Conservation (phyloP, 2,888 invertebrate genomes). For the Pandemis corylana region DNA sequence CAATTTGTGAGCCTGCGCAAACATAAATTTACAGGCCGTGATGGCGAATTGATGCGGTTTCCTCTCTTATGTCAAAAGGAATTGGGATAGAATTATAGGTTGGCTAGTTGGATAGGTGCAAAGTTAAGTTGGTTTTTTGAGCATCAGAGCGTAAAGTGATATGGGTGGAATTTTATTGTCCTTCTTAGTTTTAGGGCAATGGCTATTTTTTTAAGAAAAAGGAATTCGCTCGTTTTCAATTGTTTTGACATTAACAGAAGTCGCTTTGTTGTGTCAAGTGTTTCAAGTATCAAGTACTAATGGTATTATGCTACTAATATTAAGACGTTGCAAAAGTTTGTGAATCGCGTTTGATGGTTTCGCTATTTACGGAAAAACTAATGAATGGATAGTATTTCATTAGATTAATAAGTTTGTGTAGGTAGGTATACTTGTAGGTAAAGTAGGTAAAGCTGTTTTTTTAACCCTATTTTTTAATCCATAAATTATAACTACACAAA, state of each 20-base stretch:
- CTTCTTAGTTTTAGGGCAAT: conserved; percentile 28
- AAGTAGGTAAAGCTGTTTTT: too few relatives aligned
- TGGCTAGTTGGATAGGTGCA: neutral
- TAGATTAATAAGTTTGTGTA: too few relatives aligned
- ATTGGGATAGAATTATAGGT: conserved; percentile 15
- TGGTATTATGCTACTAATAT: too few relatives aligned
- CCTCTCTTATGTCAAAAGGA: conserved; percentile 6
- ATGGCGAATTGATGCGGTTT: conserved; percentile 3
- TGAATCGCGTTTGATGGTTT: too few relatives aligned
- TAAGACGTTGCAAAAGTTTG: too few relatives aligned
- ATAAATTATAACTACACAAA: too few relatives aligned
- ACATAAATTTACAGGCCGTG: conserved; percentile 30
- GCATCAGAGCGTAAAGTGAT: conserved; percentile 39
- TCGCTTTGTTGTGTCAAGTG: neutral
- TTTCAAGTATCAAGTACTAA: neutral
- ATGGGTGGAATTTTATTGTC: conserved; percentile 39
- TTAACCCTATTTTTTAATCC: too few relatives aligned
- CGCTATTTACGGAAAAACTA: too few relatives aligned
- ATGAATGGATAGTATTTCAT: too few relatives aligned
- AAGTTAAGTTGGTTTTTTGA: conserved; percentile 24
- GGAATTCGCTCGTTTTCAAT: conserved; percentile 15
- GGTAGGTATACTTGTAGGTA: too few relatives aligned
- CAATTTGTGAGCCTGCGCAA: conserved; percentile 54
- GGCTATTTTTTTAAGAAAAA: conserved; percentile 13
- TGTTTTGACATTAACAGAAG: conserved; percentile 1